A percentile compares a stretch with the other conserved stretches of the same genome.
Evolutionary conservation across 2,797 vertebrate genomes (phyloP).

Genomic region (Acipenser oxyrinchus): DNA sequence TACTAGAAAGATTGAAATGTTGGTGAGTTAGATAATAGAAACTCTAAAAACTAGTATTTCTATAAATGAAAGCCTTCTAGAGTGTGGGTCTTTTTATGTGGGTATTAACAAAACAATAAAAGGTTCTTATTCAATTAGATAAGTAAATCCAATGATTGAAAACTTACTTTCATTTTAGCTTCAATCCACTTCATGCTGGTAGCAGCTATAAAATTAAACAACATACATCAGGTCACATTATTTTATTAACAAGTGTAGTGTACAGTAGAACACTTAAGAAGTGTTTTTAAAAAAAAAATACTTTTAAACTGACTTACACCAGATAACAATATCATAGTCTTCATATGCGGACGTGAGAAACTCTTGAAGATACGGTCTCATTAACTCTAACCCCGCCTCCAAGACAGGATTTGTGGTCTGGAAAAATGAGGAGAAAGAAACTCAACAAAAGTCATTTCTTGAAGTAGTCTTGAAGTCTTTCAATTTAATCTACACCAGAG

Average conservation of each 20-base stretch:
- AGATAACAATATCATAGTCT: constrained; percentile 98
- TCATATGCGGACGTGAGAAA: constrained; percentile 95
- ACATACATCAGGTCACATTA: constrained; percentile 4
- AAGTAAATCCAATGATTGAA: no score
- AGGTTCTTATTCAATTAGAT: no score
- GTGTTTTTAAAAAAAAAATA: no score
- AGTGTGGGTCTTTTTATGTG: no score
- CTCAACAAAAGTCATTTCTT: no score
- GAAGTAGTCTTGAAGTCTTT: no score
- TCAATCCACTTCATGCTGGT: constrained; percentile 99
- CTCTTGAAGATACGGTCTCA: constrained; percentile 95
- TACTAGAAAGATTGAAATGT: no score
- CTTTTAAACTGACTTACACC: constrained; percentile 74
- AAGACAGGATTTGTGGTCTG: constrained; percentile 97
- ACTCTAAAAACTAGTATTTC: not conserved
- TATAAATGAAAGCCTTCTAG: no score
- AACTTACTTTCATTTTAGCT: constrained; percentile 96
- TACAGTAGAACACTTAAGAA: no score
- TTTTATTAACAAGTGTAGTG: no score
- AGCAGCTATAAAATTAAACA: constrained; percentile 66
- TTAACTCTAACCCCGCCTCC: constrained; percentile 92
- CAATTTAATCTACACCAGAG: no score
- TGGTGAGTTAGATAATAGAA: not conserved
- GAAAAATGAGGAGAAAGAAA: constrained; percentile 9
- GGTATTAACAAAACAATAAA: no score